Evolutionary conservation across 2,797 vertebrate genomes (phyloP).

Genomic region (Odontamblyopus lacepedii): DNA sequence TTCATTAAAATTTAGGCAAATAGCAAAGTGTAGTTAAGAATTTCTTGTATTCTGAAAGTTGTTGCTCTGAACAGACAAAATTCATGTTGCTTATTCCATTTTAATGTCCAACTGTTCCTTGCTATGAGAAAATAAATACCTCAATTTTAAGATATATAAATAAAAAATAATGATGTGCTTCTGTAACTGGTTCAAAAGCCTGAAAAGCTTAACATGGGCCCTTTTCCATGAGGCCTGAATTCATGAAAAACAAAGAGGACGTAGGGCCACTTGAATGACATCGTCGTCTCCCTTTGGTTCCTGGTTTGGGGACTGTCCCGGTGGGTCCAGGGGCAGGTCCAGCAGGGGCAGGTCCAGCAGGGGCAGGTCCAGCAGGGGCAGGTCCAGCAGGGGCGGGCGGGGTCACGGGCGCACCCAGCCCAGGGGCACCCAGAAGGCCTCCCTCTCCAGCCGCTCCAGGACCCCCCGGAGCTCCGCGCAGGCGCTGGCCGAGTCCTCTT

Average conservation of each 20-base stretch:
- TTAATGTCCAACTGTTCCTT: background rate
- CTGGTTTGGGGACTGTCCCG: constrained; percentile 25
- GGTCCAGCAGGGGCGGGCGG: constrained; percentile 11
- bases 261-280: constrained; percentile 24
- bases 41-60: too few relatives aligned
- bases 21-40: too few relatives aligned
- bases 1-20: too few relatives aligned
- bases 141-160: too few relatives aligned
- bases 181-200: background rate
- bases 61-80: background rate
- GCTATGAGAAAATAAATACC: background rate
- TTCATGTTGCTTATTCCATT: background rate
- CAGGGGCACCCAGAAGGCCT: constrained; percentile 90
- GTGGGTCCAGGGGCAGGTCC: constrained; percentile 21
- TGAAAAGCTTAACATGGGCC: constrained; percentile 2
- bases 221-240: constrained; percentile 5
- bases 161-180: too few relatives aligned
- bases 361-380: constrained; percentile 18
- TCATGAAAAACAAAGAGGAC: constrained; percentile 15
- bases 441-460: constrained; percentile 86
- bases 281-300: constrained; percentile 39
- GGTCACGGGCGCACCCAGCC: constrained; percentile 87
- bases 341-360: constrained; percentile 13
- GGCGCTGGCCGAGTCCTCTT: constrained; percentile 87
- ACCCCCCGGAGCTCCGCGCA: constrained; percentile 82